These are phyloP conservation scores for Vandiemenella viatica DNA, from an alignment of 2,888 invertebrate species.

Conservation along the genomic window DNA sequence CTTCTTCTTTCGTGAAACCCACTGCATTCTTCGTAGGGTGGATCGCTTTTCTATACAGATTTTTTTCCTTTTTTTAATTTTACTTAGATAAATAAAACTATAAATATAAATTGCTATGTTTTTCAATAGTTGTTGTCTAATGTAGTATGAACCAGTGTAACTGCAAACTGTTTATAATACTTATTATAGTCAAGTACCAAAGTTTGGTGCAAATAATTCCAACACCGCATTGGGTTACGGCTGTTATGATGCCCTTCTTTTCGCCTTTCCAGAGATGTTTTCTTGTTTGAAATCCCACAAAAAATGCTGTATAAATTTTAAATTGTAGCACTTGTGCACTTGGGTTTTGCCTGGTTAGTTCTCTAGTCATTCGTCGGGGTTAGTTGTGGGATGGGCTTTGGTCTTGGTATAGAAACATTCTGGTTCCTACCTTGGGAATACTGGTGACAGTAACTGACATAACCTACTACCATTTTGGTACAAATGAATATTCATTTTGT, in stretches of 20 bases:
- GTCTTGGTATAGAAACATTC: constrained; percentile 17
- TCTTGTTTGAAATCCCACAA: constrained; percentile 13
- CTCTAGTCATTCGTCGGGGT: constrained; percentile 17
- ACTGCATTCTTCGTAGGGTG: constrained; percentile 13
- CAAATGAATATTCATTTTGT: constrained; percentile 19
- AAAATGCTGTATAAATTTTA: constrained; percentile 12
- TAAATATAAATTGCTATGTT: constrained; percentile 16
- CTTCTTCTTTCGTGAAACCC: constrained; percentile 14
- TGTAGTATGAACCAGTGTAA: constrained; percentile 14
- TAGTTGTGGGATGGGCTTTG: constrained; percentile 15
- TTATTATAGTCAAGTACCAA: constrained; percentile 13
- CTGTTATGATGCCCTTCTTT: constrained; percentile 11
- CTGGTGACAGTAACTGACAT: constrained; percentile 10
- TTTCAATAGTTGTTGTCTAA: constrained; percentile 16
- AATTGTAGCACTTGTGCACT: constrained; percentile 17
- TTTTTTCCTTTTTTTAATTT: constrained; percentile 14
- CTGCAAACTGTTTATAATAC: constrained; percentile 11
- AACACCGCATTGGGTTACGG: constrained; percentile 12
- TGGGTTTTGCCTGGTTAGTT: constrained; percentile 18
- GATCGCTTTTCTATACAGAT: constrained; percentile 13
- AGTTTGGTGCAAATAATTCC: constrained; percentile 10
- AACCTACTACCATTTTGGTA: constrained; percentile 19
- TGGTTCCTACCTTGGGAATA: constrained; percentile 18
- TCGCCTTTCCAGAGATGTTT: constrained; percentile 14
- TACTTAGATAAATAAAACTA: constrained; percentile 15